These are phyloP conservation scores for Aptenodytes patagonicus DNA, from an alignment of 2,113 vertebrate species.

Conservation along the genomic window DNA sequence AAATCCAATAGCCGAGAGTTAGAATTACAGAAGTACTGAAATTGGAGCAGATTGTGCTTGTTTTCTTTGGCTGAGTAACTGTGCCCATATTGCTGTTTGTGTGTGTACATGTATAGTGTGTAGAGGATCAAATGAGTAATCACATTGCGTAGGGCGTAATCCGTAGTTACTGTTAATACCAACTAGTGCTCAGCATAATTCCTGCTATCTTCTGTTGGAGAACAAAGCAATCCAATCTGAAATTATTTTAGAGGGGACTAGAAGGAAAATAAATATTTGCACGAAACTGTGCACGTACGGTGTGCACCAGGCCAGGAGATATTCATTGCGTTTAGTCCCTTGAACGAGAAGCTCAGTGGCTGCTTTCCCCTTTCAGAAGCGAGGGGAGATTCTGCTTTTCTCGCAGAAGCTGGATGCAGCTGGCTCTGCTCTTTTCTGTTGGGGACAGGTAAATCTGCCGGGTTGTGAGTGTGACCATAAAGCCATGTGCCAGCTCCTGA, in stretches of 20 bases:
- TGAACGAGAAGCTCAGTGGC: background rate
- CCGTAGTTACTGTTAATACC: background rate
- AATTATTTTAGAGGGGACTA: background rate
- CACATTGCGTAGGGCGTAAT: background rate
- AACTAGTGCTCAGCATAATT: background rate
- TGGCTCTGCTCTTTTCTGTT: background rate
- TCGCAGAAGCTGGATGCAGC: background rate
- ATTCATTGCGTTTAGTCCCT: background rate
- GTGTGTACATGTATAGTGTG: fast-evolving
- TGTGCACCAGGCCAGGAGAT: background rate
- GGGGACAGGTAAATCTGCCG: slow-evolving; percentile 32
- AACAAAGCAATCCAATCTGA: background rate
- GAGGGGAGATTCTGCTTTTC: background rate
- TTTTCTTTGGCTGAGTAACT: background rate
- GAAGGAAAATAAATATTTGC: background rate
- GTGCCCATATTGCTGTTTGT: background rate
- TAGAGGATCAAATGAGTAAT: background rate
- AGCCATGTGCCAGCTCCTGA: slow-evolving; percentile 3
- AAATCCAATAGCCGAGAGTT: background rate
- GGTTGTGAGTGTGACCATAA: background rate
- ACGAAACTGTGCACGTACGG: background rate
- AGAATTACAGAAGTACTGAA: background rate
- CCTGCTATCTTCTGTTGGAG: background rate
- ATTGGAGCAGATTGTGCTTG: background rate
- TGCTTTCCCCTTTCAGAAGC: background rate